Conservation (phyloP, 2,113 vertebrate species). For the Rhabdomys dilectus region DNA sequence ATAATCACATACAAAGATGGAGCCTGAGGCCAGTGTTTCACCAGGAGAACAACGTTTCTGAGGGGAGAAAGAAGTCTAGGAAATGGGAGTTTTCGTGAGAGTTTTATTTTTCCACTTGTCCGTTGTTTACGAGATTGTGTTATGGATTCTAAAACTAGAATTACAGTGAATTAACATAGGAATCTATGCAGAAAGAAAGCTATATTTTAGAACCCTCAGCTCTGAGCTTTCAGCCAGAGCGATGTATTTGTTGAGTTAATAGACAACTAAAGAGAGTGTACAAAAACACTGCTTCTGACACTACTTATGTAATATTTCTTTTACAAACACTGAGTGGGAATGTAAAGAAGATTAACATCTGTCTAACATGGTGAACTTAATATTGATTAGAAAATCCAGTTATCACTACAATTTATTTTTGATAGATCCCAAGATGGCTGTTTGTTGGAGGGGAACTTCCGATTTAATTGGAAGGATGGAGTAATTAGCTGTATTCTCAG, state of each 20-base stretch:
- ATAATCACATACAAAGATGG: too few relatives aligned
- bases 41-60: neutral
- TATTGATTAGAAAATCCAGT: constrained; percentile 77
- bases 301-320: neutral
- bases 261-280: neutral
- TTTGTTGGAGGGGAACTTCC: constrained; percentile 63
- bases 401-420: constrained; percentile 68
- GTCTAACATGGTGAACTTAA: constrained; percentile 48
- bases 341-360: constrained; percentile 45
- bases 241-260: constrained; percentile 6
- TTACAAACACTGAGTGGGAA: neutral
- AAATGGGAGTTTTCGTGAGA: neutral
- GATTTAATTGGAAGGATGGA: constrained; percentile 67
- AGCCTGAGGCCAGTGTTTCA: neutral
- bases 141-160: constrained; percentile 4
- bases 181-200: constrained; percentile 16
- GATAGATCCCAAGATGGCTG: constrained; percentile 64
- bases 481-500: constrained; percentile 64
- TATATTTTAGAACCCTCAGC: neutral
- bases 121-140: neutral
- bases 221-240: constrained; percentile 6
- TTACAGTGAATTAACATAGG: neutral
- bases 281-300: neutral
- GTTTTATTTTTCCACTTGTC: neutral
- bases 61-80: neutral